A percentile compares a stretch with the other conserved stretches of the same genome.
Conservation (phyloP, 2,888 invertebrate species). For the Dryobota labecula region DNA sequence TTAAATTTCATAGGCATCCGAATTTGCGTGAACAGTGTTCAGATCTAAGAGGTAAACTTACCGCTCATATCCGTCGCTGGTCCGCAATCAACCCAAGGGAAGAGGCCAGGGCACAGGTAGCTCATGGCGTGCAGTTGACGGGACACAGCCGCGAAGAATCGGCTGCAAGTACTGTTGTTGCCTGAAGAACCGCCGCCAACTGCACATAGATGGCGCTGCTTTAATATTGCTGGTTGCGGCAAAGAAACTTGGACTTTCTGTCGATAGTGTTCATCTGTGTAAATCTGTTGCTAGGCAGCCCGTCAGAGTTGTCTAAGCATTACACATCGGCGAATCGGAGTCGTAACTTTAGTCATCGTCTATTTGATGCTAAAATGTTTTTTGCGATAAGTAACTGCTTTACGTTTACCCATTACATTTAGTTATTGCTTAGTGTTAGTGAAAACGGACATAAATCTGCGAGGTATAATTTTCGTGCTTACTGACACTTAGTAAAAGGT, state of each 20-base stretch:
- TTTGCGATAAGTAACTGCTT: not conserved
- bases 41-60: constrained; percentile 67
- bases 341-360: not conserved
- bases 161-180: constrained; percentile 86
- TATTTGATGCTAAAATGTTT: not conserved
- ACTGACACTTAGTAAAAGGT: not conserved
- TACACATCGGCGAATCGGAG: not conserved
- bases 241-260: not conserved
- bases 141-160: constrained; percentile 91
- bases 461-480: not conserved
- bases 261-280: no score
- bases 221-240: not conserved
- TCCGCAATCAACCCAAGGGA: constrained; percentile 97
- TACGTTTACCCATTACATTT: not conserved
- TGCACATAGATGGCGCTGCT: constrained; percentile 66
- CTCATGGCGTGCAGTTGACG: constrained; percentile 93
- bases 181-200: constrained; percentile 80
- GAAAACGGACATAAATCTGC: not conserved
- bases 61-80: constrained; percentile 96
- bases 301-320: no score
- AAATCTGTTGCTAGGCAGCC: not conserved
- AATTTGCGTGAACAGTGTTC: not conserved
- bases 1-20: not conserved
- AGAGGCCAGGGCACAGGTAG: constrained; percentile 95
- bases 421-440: no score